Percentiles rank a stretch among this genome's conserved stretches.
These are phyloP conservation scores for Lordiphosa andalusiaca DNA, from an alignment of 2,888 invertebrate genomes.

Conservation along the genomic window DNA sequence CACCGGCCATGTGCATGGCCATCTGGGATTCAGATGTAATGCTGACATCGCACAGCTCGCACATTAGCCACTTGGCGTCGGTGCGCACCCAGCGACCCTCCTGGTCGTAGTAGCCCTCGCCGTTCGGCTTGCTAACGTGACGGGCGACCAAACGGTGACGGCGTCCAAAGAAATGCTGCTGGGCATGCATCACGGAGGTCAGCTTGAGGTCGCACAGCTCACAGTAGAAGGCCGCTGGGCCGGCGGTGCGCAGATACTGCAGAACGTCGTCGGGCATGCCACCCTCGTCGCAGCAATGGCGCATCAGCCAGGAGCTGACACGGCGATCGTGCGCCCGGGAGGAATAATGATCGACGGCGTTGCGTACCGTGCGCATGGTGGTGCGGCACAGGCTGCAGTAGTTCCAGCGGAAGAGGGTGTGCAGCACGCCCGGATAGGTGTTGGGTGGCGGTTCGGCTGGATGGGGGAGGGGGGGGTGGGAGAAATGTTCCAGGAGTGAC, in stretches of 20 bases:
- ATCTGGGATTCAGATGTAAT: conserved; percentile 65
- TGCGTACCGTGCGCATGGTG: conserved; percentile 45
- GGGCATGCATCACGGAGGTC: conserved; percentile 53
- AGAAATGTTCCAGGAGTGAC: no score
- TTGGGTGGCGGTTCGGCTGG: not conserved
- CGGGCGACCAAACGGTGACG: conserved; percentile 55
- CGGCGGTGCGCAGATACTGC: conserved; percentile 30
- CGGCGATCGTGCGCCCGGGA: conserved; percentile 50
- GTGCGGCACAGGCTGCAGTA: conserved; percentile 49
- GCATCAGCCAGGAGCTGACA: conserved; percentile 48
- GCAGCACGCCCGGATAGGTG: conserved; percentile 38
- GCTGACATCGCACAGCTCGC: conserved; percentile 55
- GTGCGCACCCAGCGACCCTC: conserved; percentile 59
- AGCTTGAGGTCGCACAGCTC: conserved; percentile 58
- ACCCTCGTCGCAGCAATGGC: conserved; percentile 25
- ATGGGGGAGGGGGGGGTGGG: no score
- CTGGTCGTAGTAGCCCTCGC: conserved; percentile 44
- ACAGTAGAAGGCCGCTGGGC: conserved; percentile 48
- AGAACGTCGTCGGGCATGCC: conserved; percentile 30
- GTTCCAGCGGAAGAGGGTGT: conserved; percentile 52
- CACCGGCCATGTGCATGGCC: conserved; percentile 51
- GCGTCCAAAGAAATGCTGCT: conserved; percentile 58
- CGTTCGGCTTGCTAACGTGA: conserved; percentile 38
- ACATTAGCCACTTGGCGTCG: conserved; percentile 50
- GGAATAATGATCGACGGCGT: conserved; percentile 55